phyloP scores from a whole-genome alignment of 30 jellyfish, hydroid and myxozoan genomes.

The Clytia hemisphaerica region DNA sequence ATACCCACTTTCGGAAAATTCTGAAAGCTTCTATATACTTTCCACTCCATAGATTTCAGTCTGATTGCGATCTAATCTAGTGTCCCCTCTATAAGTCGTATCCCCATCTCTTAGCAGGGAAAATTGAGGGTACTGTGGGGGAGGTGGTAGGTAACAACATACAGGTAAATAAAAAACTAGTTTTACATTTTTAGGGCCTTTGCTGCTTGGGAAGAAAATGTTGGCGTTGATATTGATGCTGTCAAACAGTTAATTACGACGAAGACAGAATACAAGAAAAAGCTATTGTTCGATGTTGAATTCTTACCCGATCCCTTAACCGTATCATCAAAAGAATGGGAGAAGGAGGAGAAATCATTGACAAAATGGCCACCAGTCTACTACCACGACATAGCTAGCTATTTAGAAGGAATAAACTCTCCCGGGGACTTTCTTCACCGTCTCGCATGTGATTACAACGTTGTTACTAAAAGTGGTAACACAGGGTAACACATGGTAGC shows the following conservation, averaged over 20 bases:
- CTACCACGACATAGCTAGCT: background rate
- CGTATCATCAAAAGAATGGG: background rate
- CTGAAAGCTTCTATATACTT: too few relatives aligned
- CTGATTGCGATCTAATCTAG: too few relatives aligned
- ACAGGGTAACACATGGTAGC: too few relatives aligned
- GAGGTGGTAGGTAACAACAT: too few relatives aligned
- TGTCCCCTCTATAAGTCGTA: too few relatives aligned
- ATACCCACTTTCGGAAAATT: too few relatives aligned
- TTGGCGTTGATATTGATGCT: background rate
- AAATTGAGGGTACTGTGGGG: too few relatives aligned
- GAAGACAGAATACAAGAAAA: background rate
- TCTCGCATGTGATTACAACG: background rate
- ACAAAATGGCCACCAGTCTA: background rate
- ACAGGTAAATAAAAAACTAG: too few relatives aligned
- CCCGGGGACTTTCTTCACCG: background rate
- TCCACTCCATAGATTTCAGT: too few relatives aligned
- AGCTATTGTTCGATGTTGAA: background rate
- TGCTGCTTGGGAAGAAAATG: slow-evolving; percentile 2
- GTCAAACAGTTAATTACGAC: background rate
- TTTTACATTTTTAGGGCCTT: background rate
- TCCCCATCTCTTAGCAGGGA: too few relatives aligned
- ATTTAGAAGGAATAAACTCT: background rate
- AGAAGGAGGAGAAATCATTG: background rate
- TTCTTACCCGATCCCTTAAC: background rate
- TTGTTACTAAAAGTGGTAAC: too few relatives aligned